Base-by-base conservation (phyloP, 2,888 invertebrate genomes). In the Cheilosia pagana region DNA sequence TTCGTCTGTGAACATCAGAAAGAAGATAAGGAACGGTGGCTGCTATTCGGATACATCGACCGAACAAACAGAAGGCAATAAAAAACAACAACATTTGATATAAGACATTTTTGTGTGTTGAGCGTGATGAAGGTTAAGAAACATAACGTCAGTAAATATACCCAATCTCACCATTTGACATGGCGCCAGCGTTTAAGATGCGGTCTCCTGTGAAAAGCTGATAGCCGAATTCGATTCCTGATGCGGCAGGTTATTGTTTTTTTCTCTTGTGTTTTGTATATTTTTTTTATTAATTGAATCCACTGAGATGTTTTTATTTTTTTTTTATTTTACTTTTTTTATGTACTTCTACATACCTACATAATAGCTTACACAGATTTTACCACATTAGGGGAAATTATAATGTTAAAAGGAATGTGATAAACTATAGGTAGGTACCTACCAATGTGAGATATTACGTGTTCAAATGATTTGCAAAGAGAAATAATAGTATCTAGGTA, bases 101-200 rank as follows among this genome's bases (percentile, higher is more conserved):
- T 67, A 72, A 86, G 71, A 81, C 72, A 81, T 76, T 86, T 81
- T 81, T 86, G 81, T 81, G 81, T 86, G 81, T 86, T 81, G 65
- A 86, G 76, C 76, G 86, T 81, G 81, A 81, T 86, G 86, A 86
- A 86, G 86, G 86, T 86, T 86, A 53, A 81, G 72, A 70, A 81
- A 86, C 76, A 81, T 71, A 86, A 81, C 81, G 70, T 82, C 77
- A 86, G 86, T 86, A 87, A 88, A 87, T 87, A 88, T 88, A 89
- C 89, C 90, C 90, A 90, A 90, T 90, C 90, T 89, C 90, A 89
- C 89, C 89, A 89, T 90, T 89, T 89, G 90, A 89, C 89, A 89
- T 91, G 91, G 91, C 91, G 91, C 91, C 91, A 91, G 90, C 90
- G 89, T 90, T 91, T 90, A 90, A 91, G 91, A 91, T 91, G 91